phyloP scores from a whole-genome alignment of 2,113 vertebrate species.

The Vicugna pacos region DNA sequence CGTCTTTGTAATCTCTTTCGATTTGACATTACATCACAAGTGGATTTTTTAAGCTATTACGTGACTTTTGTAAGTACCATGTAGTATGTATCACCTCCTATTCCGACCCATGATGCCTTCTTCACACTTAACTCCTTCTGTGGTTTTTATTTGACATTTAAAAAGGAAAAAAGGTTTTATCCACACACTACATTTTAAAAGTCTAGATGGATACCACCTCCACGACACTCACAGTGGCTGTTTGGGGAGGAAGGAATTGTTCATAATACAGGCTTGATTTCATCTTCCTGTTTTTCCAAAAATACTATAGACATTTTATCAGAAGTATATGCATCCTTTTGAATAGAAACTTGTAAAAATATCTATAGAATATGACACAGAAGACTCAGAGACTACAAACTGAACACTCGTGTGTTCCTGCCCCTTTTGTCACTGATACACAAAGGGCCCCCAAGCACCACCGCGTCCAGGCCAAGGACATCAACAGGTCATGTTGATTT shows the following conservation, averaged over 20 bases:
- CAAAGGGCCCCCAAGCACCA: background rate
- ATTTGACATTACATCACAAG: background rate
- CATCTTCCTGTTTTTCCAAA: background rate
- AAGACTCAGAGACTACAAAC: background rate
- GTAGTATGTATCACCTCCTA: rapidly evolving
- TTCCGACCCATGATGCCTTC: background rate
- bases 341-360: background rate
- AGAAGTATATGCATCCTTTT: background rate
- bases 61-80: background rate
- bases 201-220: background rate
- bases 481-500: background rate
- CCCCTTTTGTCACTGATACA: background rate
- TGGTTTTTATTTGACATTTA: background rate
- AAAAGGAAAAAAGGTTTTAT: background rate
- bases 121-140: background rate
- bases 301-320: background rate
- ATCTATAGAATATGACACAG: background rate
- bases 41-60: background rate
- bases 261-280: background rate
- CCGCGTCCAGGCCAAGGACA: background rate
- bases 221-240: background rate
- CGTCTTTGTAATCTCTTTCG: background rate
- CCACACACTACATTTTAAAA: background rate
- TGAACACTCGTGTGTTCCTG: rapidly evolving
- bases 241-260: background rate